phyloP scores from a whole-genome alignment of 2,888 invertebrate species.

The Neoascia interrupta region DNA sequence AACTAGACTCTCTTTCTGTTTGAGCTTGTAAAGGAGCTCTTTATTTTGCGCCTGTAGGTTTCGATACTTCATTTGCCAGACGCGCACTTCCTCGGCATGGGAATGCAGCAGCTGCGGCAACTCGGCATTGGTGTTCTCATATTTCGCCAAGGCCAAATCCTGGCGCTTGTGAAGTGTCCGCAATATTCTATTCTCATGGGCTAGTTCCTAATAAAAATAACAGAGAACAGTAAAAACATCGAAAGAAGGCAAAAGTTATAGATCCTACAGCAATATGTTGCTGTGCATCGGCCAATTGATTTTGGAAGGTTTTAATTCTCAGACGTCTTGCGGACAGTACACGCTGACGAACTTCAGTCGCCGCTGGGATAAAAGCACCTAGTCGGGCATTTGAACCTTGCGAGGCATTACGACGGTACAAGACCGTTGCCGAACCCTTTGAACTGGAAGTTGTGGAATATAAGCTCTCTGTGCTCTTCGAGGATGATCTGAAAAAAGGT shows the following conservation, averaged over 20 bases:
- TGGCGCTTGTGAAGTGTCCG: slow-evolving; percentile 89
- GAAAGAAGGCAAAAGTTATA: no score
- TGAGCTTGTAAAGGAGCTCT: slow-evolving; percentile 84
- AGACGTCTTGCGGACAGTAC: slow-evolving; percentile 89
- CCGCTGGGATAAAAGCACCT: slow-evolving; percentile 74
- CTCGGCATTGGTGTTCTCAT: slow-evolving; percentile 88
- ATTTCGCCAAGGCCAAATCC: slow-evolving; percentile 87
- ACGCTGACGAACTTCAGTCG: slow-evolving; percentile 81
- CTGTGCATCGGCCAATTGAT: slow-evolving; percentile 89
- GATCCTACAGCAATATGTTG: slow-evolving; percentile 87
- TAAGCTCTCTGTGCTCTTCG: slow-evolving; percentile 80
- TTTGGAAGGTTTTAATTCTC: slow-evolving; percentile 88
- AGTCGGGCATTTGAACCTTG: slow-evolving; percentile 70
- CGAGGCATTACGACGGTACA: slow-evolving; percentile 74
- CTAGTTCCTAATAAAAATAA: slow-evolving; percentile 83
- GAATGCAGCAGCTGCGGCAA: slow-evolving; percentile 86
- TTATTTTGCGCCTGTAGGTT: slow-evolving; percentile 84
- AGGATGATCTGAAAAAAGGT: slow-evolving; percentile 72
- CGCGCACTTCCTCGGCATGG: slow-evolving; percentile 88
- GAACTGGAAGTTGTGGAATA: slow-evolving; percentile 78
- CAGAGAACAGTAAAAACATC: background rate
- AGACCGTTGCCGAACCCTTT: slow-evolving; percentile 76
- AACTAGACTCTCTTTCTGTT: slow-evolving; percentile 85
- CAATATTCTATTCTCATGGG: slow-evolving; percentile 87
- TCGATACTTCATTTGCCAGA: slow-evolving; percentile 86